These are phyloP conservation scores for Carettochelys insculpta DNA, from an alignment of 2,113 vertebrate genomes.

Conservation along the genomic window DNA sequence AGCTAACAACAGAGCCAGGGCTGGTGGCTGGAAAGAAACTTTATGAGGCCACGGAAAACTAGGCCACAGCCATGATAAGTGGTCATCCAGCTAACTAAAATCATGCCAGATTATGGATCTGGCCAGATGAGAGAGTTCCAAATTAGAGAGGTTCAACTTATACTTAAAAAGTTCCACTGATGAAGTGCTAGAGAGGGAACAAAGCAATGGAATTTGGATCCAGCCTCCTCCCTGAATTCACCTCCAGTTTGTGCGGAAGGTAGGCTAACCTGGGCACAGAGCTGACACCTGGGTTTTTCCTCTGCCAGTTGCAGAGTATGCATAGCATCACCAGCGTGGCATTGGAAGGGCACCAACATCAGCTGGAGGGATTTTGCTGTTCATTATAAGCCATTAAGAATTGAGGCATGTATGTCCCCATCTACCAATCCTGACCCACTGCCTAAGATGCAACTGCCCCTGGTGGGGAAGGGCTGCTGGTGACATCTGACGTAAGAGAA, in stretches of 20 bases:
- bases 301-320: neutral
- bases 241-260: neutral
- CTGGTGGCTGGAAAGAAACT: no score
- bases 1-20: no score
- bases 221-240: neutral
- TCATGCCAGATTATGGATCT: no score
- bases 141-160: no score
- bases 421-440: neutral
- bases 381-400: neutral
- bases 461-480: no score
- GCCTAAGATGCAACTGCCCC: neutral
- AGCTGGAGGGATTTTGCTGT: constrained; percentile 6
- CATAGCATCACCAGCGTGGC: neutral
- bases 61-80: no score
- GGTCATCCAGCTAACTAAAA: no score
- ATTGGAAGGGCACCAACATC: neutral
- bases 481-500: neutral
- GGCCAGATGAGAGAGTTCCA: no score
- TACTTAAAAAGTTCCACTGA: neutral
- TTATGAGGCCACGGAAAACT: no score
- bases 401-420: neutral
- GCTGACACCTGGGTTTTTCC: neutral
- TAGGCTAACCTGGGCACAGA: neutral
- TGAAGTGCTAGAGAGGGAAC: neutral
- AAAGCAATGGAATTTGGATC: neutral